Percentiles rank a stretch among this genome's conserved stretches.
phyloP scores from a whole-genome alignment of 2,113 vertebrate species.

The Lutjanus erythropterus region DNA sequence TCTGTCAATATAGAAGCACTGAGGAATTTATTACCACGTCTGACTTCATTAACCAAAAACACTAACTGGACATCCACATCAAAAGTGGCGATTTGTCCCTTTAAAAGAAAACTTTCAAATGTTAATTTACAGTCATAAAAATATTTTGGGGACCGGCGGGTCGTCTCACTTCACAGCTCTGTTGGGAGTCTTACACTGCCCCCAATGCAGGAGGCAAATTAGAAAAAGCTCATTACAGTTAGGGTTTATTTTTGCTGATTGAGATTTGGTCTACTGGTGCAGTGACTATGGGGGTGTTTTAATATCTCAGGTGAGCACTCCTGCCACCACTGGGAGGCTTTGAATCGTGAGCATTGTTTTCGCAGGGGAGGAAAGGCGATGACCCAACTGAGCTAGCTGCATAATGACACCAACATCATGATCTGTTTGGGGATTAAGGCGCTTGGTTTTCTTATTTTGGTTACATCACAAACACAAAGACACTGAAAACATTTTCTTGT shows the following conservation, averaged over 20 bases:
- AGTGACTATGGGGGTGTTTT: constrained; percentile 4
- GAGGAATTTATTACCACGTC: too few relatives aligned
- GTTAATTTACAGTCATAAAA: not conserved
- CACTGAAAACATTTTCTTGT: not conserved
- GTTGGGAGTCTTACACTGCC: not conserved
- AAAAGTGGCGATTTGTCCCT: too few relatives aligned
- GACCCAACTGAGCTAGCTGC: not conserved
- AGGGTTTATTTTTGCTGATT: constrained; percentile 3
- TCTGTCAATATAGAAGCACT: too few relatives aligned
- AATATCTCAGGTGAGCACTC: constrained; percentile 22
- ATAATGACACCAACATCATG: not conserved
- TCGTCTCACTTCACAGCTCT: not conserved
- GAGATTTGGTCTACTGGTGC: constrained; percentile 2
- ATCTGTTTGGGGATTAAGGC: not conserved
- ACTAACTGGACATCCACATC: too few relatives aligned
- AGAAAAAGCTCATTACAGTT: constrained; percentile 7
- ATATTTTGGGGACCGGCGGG: not conserved
- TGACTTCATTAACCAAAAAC: too few relatives aligned
- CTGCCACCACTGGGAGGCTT: constrained; percentile 1
- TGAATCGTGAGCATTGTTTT: not conserved
- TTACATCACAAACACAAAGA: not conserved
- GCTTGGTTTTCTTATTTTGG: not conserved
- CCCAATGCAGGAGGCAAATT: not conserved
- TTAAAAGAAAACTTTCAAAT: not conserved
- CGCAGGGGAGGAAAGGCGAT: not conserved